phyloP scores from a whole-genome alignment of 2,888 invertebrate species.

The Scaptomyza cyrtandrae region DNA sequence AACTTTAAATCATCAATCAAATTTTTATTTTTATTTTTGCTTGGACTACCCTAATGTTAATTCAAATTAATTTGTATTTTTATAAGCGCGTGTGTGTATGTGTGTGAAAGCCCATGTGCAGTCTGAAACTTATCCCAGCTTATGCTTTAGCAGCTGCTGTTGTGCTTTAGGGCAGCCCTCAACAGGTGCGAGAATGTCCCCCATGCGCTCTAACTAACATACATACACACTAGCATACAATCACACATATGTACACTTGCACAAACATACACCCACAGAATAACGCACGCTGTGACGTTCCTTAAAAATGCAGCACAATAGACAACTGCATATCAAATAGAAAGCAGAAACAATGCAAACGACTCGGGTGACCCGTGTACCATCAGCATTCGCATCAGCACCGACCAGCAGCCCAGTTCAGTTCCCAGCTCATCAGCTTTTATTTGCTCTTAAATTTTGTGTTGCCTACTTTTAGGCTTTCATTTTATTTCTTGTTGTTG shows the following conservation, averaged over 20 bases:
- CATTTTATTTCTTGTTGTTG: constrained; percentile 6
- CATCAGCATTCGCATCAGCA: neutral
- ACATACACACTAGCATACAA: neutral
- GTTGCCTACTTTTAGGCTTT: constrained; percentile 60
- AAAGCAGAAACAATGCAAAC: constrained; percentile 60
- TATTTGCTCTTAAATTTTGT: constrained; percentile 4
- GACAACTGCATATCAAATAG: constrained; percentile 71
- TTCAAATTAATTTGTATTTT: neutral
- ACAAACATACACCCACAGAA: neutral
- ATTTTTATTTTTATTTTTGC: neutral
- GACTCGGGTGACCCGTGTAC: constrained; percentile 37
- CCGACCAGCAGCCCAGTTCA: neutral
- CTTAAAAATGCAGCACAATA: constrained; percentile 58
- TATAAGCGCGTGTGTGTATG: neutral
- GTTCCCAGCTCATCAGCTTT: neutral
- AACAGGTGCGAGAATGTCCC: constrained; percentile 52
- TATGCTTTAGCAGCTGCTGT: constrained; percentile 2
- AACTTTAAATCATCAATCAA: neutral
- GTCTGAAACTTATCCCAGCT: constrained; percentile 29
- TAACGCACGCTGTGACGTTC: constrained; percentile 18
- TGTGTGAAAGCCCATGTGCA: constrained; percentile 18
- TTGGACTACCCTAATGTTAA: neutral
- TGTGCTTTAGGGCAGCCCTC: constrained; percentile 31
- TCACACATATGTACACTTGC: neutral
- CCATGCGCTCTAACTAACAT: neutral